Conservation (phyloP, 1,140 invertebrate species). For the Apis dorsata region DNA sequence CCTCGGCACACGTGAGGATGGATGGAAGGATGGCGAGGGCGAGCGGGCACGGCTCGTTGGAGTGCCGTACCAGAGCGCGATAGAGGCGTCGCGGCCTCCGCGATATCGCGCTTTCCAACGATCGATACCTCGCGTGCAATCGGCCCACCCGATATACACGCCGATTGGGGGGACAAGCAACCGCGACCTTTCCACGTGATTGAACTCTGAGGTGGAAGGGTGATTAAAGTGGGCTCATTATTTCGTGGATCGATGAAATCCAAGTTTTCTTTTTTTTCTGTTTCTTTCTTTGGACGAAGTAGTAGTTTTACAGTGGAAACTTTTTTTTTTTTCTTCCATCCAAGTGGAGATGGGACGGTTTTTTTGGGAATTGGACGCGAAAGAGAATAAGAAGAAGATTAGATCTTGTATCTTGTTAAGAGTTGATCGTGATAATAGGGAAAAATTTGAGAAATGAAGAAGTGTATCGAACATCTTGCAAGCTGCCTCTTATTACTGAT, state of each 20-base stretch:
- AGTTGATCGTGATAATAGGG: too few species aligned
- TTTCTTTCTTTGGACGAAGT: neutral
- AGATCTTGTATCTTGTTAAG: too few species aligned
- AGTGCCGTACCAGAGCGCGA: slow-evolving; percentile 35
- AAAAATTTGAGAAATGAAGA: too few species aligned
- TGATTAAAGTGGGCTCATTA: neutral
- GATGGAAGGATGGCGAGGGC: slow-evolving; percentile 33
- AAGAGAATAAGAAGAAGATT: too few species aligned
- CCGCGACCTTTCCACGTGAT: neutral
- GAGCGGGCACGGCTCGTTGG: neutral
- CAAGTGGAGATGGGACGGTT: too few species aligned
- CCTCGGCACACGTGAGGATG: slow-evolving; percentile 24
- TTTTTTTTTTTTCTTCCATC: neutral
- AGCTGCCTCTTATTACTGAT: too few species aligned
- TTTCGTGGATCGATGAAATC: neutral
- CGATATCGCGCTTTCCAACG: slow-evolving; percentile 18
- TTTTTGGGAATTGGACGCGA: too few species aligned
- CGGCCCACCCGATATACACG: slow-evolving; percentile 1
- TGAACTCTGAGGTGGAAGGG: too few species aligned
- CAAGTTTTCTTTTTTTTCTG: too few species aligned
- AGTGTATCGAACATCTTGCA: too few species aligned
- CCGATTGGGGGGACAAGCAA: slow-evolving; percentile 12
- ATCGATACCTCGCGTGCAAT: slow-evolving; percentile 32
- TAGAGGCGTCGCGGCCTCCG: slow-evolving; percentile 24
- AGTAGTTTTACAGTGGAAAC: too few species aligned